Evolutionary conservation across 2,797 vertebrate genomes (phyloP).

Genomic region (Spea hammondii): DNA sequence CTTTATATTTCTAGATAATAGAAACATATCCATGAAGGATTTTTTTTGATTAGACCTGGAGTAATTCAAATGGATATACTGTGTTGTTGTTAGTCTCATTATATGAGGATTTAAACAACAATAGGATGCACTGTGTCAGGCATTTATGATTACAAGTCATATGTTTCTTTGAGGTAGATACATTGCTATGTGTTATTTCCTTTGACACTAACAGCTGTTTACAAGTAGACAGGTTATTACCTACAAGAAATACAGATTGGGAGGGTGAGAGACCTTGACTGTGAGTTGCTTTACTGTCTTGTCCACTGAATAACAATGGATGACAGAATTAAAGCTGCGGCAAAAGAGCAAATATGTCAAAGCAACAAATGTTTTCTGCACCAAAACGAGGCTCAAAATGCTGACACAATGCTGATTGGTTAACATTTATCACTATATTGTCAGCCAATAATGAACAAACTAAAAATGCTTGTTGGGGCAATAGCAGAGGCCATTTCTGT

Average conservation of each 20-base stretch:
- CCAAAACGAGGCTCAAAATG: no score
- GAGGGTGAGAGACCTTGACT: neutral
- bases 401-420: no score
- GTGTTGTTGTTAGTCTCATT: neutral
- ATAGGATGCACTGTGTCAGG: neutral
- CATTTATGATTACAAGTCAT: slow-evolving; percentile 5
- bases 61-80: neutral
- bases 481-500: no score
- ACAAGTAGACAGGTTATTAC: neutral
- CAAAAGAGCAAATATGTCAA: no score
- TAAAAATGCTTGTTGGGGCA: no score
- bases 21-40: neutral
- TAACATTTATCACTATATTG: no score
- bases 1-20: neutral
- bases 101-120: slow-evolving; percentile 1
- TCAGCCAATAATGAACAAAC: no score
- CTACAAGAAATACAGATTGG: neutral
- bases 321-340: no score
- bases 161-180: neutral
- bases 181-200: neutral
- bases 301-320: neutral
- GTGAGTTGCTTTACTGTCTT: neutral
- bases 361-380: no score
- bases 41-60: neutral
- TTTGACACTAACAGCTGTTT: neutral